A percentile compares a stretch with the other conserved stretches of the same genome.
These are phyloP conservation scores for Eptesicus fuscus DNA, from an alignment of 2,113 vertebrate species.

Conservation along the genomic window DNA sequence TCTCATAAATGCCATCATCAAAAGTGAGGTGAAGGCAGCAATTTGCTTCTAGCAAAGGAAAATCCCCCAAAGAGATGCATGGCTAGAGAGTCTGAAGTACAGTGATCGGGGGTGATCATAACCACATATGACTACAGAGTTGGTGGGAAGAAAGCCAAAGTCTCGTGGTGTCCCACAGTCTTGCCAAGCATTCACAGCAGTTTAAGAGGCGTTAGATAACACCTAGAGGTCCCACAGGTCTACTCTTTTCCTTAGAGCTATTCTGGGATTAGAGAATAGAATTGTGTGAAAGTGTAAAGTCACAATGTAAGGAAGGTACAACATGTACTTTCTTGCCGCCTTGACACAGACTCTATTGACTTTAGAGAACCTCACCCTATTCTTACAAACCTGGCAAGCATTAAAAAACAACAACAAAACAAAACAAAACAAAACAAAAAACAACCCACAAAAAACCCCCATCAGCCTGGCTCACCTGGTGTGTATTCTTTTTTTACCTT, in stretches of 20 bases:
- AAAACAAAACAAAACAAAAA: background rate
- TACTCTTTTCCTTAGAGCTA: background rate
- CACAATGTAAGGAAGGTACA: background rate
- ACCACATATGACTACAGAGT: background rate
- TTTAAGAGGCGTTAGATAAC: background rate
- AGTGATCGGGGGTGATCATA: background rate
- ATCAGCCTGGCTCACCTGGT: background rate
- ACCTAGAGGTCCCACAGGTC: background rate
- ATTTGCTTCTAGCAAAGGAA: background rate
- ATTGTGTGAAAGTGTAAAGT: background rate
- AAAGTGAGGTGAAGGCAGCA: background rate
- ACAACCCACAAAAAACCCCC: no score
- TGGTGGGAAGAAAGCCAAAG: background rate
- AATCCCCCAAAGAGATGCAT: background rate
- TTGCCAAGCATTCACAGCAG: background rate
- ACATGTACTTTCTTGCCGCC: background rate
- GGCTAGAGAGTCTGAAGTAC: background rate
- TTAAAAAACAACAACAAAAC: background rate
- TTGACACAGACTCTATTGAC: background rate
- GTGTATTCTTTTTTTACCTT: background rate
- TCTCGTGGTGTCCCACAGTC: background rate
- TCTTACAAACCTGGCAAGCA: background rate
- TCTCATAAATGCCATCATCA: background rate
- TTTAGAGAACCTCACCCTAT: background rate
- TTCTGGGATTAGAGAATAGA: background rate